Conservation (phyloP, 2,113 vertebrate genomes). For the Tamias sibiricus region DNA sequence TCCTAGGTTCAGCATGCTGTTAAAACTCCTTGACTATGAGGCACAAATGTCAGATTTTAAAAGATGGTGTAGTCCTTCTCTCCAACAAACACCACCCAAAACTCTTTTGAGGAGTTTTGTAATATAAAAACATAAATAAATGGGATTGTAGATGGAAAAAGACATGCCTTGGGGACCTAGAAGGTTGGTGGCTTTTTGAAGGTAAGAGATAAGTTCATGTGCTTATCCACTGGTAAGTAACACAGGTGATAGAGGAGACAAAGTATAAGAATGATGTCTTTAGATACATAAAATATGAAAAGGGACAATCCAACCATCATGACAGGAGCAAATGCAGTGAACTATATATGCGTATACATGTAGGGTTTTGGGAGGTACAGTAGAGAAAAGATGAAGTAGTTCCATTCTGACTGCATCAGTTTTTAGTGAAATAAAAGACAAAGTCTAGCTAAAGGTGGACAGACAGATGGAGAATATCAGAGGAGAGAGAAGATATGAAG, state of each 20-base stretch:
- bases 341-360: neutral
- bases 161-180: neutral
- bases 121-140: neutral
- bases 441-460: neutral
- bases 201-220: neutral
- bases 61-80: neutral
- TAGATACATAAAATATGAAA: neutral
- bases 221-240: neutral
- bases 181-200: neutral
- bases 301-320: neutral
- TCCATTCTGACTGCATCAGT: neutral
- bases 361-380: neutral
- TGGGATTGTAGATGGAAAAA: neutral
- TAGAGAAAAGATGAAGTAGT: neutral
- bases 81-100: neutral
- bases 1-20: neutral
- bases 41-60: neutral
- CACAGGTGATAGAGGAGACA: neutral
- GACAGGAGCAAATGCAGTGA: neutral
- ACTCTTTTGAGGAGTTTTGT: neutral
- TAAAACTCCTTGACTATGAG: neutral
- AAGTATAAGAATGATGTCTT: neutral
- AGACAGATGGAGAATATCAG: neutral
- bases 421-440: conserved; percentile 19
- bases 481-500: neutral